A percentile compares a stretch with the other conserved stretches of the same genome.
Conservation (phyloP, 2,113 vertebrate genomes). For the Aldabrachelys gigantea region DNA sequence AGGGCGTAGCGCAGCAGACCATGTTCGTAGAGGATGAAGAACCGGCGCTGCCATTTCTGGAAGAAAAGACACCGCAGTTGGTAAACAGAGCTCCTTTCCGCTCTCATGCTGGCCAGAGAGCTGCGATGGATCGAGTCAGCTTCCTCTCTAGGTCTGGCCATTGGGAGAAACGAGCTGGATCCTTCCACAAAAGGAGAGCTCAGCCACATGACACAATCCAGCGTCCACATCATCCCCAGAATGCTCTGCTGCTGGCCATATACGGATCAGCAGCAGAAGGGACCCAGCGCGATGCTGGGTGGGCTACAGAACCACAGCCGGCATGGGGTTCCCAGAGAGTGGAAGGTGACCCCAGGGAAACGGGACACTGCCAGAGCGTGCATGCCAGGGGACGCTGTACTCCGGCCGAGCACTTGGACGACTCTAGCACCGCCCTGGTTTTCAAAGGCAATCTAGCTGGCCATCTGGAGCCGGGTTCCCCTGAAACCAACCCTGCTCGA, state of each 20-base stretch:
- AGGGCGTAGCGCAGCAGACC: conserved; percentile 93
- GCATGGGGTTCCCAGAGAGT: not conserved
- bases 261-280: not conserved
- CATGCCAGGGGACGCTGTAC: not conserved
- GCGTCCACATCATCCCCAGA: not conserved
- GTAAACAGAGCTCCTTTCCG: not conserved
- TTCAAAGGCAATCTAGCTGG: not conserved
- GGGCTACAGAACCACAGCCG: not conserved
- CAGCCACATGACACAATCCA: not conserved
- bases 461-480: not conserved
- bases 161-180: not conserved
- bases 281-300: rapidly evolving
- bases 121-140: not conserved
- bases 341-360: not conserved
- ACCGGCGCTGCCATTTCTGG: conserved; percentile 97
- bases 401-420: not conserved
- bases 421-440: not conserved
- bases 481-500: too few species aligned
- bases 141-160: not conserved
- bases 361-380: not conserved
- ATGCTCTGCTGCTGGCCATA: not conserved
- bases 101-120: rapidly evolving
- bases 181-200: not conserved
- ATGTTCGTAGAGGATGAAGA: conserved; percentile 96
- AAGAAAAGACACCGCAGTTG: not conserved